A percentile compares a stretch with the other conserved stretches of the same genome.
phyloP scores from a whole-genome alignment of 2,797 vertebrate species.

The Epinephelus awoara region DNA sequence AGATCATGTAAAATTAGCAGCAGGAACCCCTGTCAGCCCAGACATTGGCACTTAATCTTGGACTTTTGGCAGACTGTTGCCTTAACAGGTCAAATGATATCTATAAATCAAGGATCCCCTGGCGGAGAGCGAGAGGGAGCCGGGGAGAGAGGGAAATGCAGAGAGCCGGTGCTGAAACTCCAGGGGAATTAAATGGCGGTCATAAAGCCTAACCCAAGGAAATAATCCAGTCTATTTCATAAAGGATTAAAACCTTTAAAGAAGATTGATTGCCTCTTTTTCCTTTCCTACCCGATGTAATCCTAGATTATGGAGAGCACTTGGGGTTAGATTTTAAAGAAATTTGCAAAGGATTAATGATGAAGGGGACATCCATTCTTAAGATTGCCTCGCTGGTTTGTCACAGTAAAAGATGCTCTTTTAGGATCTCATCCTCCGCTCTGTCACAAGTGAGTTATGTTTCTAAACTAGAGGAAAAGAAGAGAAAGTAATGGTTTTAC shows the following conservation, averaged over 20 bases:
- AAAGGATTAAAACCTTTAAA: constrained; percentile 88
- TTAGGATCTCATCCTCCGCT: constrained; percentile 8
- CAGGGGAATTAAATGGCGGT: constrained; percentile 81
- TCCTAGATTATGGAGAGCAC: constrained; percentile 85
- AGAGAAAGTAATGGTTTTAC: background rate
- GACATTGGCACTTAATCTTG: constrained; percentile 89
- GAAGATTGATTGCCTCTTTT: constrained; percentile 86
- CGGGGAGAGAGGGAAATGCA: constrained; percentile 58
- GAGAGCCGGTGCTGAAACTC: constrained; percentile 70
- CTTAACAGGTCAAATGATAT: constrained; percentile 91
- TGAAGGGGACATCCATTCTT: constrained; percentile 59
- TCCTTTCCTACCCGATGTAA: constrained; percentile 81
- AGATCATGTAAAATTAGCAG: constrained; percentile 91
- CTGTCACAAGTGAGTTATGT: constrained; percentile 32
- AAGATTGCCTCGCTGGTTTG: constrained; percentile 66
- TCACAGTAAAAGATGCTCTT: constrained; percentile 53
- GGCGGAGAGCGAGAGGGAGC: constrained; percentile 65
- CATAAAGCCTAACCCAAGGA: constrained; percentile 86
- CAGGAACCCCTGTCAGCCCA: constrained; percentile 85
- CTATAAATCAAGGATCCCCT: constrained; percentile 88
- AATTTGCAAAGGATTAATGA: constrained; percentile 79
- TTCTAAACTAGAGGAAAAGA: constrained; percentile 5
- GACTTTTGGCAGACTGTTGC: constrained; percentile 90
- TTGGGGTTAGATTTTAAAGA: constrained; percentile 80
- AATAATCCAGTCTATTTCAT: constrained; percentile 89